Base-by-base conservation (phyloP, 2,113 vertebrate species). In the Prunella himalayana region DNA sequence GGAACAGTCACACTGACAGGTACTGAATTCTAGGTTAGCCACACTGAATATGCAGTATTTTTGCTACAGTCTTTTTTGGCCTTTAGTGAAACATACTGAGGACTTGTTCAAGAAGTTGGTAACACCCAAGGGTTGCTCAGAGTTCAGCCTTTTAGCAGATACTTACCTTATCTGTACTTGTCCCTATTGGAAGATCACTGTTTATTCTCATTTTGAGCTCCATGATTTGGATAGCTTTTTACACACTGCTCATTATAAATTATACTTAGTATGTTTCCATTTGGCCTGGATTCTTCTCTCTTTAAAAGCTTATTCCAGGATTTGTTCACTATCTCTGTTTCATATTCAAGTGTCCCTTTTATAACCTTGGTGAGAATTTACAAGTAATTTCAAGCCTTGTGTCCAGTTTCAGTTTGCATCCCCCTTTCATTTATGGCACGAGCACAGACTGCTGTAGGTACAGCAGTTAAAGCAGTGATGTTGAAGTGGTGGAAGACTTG, bases 61-160 rank as follows among this genome's bases (percentile, higher is more conserved):
- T 89, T 94, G 59, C 91, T 72, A 8, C 27, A 20, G 57, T 76
- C 11, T 44, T 35, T 91, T 93, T 64, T 69, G 68, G 80, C 37
- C 50, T 21, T 51, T 61, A 71, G 79, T 88, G 88, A 90, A 95
- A 77, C 0, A 1, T 35, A 71, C 56, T 59, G 86, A 54, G 39
- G 92, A 90, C 78, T 77, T 50, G 22, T 77, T 90, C 80, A 44
- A 61, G 35, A 31, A 70, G 35, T 90, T 77, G 64, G 87, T 90
- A 90, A 77, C 64, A 77, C 71, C 35, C 71, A 65, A 72, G 73
- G 97, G 95, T 97, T 94, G 95, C 81, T 84, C 54, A 81, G 87
- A 97, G 97, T 97, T 97, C 96, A 97, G 57, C 82, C 86, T 97
- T 83, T 97, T 97, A 96, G 93, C 95, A 96, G 95, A 95, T 94